Evolutionary conservation across 2,888 invertebrate genomes (phyloP), one percentile per base, ranked within the genome.

Genomic region (Drosophila mimetica): DNA sequence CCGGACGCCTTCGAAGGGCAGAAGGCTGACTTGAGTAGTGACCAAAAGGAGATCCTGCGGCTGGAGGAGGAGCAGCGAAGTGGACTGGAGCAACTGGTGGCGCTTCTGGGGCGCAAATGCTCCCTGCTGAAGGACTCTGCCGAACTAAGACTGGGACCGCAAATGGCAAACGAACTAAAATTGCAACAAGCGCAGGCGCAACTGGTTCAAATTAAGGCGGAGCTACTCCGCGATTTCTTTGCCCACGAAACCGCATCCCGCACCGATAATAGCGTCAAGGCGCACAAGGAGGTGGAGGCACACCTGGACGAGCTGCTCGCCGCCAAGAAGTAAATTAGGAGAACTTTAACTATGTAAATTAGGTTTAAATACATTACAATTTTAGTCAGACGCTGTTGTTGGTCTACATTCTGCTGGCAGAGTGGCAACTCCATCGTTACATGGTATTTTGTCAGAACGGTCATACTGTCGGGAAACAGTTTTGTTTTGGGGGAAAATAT

Each of bases 91-190:
- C 77, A 86, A 54, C 55, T 91, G 6, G 67, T 80, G 1, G 69
- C 79, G 18, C 44, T 85, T 16, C 77, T 75, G 8, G 83, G 75
- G 22, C 80, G 84, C 1, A 91, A 91, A 60, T 90, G 90, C 50
- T 71, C 61, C 14, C 75, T 87, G 9, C 76, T 91, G n/a, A 87
- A 89, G 47, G 71, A 74, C 6, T 81, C 79, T 3, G 88, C 88
- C 0, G 91, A 91, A 11, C 37, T 90, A 0, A 91, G 91, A 72
- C 72, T 88, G 76, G 90, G 91, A 0, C 87, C 90, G 0, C 85
- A 89, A 59, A 52, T 89, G 36, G 77, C 63, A 2, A 74, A 89
- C 41, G 89, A 90, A 28, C 58, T 91, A 6, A 85, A 90, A 22
- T 39, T 90, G 6, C 71, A 88, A 51, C 75, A 83, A 11, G 76